Evolutionary conservation across 2,888 invertebrate genomes (phyloP).

Genomic region (Tipula helvola): DNA sequence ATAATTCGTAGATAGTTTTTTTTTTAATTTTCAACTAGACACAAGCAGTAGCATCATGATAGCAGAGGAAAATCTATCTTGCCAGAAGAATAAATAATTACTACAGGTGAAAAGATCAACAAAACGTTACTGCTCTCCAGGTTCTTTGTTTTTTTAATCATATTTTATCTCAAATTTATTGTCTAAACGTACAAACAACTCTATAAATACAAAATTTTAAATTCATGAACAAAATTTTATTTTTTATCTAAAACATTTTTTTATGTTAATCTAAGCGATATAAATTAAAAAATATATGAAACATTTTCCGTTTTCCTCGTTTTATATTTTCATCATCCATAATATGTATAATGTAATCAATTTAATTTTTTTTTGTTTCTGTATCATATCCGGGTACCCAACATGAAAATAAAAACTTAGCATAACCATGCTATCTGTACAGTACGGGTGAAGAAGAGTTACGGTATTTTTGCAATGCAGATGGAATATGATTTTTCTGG

Average conservation of each 20-base stretch:
- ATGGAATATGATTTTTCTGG: neutral
- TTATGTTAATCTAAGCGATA: neutral
- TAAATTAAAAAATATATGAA: neutral
- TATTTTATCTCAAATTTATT: neutral
- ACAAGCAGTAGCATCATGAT: neutral
- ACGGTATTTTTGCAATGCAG: neutral
- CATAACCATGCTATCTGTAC: neutral
- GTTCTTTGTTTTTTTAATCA: neutral
- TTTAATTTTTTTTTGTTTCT: neutral
- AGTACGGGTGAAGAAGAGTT: neutral
- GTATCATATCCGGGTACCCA: neutral
- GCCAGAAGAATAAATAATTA: neutral
- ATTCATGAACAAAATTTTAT: neutral
- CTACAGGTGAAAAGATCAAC: neutral
- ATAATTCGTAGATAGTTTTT: neutral
- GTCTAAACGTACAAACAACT: neutral
- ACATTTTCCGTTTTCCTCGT: neutral
- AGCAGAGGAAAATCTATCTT: neutral
- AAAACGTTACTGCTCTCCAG: neutral
- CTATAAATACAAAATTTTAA: neutral
- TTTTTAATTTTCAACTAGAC: neutral
- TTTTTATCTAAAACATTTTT: neutral
- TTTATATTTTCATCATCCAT: neutral
- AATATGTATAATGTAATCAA: neutral
- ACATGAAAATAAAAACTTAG: neutral